phyloP scores from a whole-genome alignment of 2,888 invertebrate genomes.

The Xestia xanthographa region DNA sequence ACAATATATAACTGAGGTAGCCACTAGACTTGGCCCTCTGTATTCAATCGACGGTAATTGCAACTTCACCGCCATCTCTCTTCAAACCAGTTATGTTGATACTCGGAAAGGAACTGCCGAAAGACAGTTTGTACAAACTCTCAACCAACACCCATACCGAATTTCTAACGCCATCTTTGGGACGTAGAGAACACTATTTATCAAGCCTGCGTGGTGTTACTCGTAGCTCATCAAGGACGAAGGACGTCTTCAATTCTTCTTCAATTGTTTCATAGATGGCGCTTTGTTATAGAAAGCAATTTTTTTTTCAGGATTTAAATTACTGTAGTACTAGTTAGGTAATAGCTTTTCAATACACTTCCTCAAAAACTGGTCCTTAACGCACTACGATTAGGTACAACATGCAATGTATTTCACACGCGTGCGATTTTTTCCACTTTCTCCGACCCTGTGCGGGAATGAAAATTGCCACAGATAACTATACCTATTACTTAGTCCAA shows the following conservation, averaged over 20 bases:
- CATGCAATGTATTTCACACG: too few relatives aligned
- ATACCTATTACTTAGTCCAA: too few relatives aligned
- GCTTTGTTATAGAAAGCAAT: not conserved
- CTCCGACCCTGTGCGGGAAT: too few relatives aligned
- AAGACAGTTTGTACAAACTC: not conserved
- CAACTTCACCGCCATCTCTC: conserved; percentile 27
- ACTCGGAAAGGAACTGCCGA: not conserved
- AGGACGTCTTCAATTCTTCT: not conserved
- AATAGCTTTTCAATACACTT: too few relatives aligned
- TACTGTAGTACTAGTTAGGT: not conserved
- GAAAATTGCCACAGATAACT: too few relatives aligned
- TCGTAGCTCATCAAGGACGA: too few relatives aligned
- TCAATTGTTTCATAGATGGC: conserved; percentile 26
- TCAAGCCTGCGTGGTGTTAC: not conserved
- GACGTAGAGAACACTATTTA: not conserved
- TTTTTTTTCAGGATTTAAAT: not conserved
- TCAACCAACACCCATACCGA: not conserved
- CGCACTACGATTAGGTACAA: too few relatives aligned
- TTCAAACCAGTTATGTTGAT: not conserved
- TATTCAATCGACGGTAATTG: not conserved
- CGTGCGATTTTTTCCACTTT: too few relatives aligned
- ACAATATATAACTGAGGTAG: not conserved
- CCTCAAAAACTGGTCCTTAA: too few relatives aligned
- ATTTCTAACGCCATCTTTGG: conserved; percentile 24
- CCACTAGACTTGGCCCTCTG: not conserved